Percentiles rank a stretch among this genome's conserved stretches.
These are phyloP conservation scores for Crocuta crocuta DNA, from an alignment of 2,113 vertebrate species.

Conservation along the genomic window DNA sequence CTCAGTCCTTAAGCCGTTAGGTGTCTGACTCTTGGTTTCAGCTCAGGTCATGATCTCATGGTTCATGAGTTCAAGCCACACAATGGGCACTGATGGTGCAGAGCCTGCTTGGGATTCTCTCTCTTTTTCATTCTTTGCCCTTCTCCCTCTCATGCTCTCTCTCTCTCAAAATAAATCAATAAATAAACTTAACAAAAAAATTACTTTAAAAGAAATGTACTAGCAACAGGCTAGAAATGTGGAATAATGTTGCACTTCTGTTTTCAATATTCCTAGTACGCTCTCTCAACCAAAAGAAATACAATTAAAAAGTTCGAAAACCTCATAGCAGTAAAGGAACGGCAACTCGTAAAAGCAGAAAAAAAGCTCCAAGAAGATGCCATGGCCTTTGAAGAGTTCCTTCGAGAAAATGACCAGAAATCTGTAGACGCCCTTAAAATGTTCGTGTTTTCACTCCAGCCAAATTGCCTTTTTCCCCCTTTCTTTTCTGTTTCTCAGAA, in stretches of 20 bases:
- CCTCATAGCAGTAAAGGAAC: conserved; percentile 63
- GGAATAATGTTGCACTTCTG: neutral
- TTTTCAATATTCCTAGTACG: conserved; percentile 76
- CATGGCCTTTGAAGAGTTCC: conserved; percentile 83
- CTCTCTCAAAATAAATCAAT: too few relatives aligned
- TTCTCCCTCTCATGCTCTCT: too few relatives aligned
- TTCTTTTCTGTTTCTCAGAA: neutral
- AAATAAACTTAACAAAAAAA: too few relatives aligned
- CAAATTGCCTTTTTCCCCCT: neutral
- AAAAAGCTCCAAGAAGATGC: conserved; percentile 81
- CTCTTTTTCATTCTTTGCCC: too few relatives aligned
- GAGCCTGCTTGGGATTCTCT: too few relatives aligned
- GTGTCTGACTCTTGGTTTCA: too few relatives aligned
- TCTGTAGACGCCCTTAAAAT: conserved; percentile 83
- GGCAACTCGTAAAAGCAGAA: conserved; percentile 74
- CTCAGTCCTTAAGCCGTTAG: too few relatives aligned
- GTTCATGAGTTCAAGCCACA: too few relatives aligned
- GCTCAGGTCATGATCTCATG: too few relatives aligned
- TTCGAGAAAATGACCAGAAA: conserved; percentile 83
- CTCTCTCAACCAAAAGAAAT: conserved; percentile 79
- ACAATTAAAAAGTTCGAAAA: conserved; percentile 78
- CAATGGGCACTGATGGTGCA: too few relatives aligned
- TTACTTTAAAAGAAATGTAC: too few relatives aligned
- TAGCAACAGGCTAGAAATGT: neutral
- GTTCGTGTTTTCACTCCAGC: conserved; percentile 64